Percentiles rank a stretch among this genome's conserved stretches.
Evolutionary conservation across 2,888 invertebrate species (phyloP).

Genomic region (Tridacna crocea): DNA sequence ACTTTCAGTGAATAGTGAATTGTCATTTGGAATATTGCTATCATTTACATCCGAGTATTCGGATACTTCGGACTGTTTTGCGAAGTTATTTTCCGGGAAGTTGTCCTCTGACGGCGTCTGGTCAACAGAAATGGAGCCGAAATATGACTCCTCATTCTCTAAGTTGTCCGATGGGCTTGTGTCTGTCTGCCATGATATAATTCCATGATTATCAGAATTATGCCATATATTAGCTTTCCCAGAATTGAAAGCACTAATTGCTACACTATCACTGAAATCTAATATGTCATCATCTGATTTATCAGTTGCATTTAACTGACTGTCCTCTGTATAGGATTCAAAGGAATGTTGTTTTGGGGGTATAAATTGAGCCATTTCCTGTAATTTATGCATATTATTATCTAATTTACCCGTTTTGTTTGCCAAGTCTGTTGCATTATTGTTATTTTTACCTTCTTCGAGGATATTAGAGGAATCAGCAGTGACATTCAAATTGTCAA

Average conservation of each 20-base stretch:
- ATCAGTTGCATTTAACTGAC: constrained; percentile 67
- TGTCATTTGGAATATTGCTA: constrained; percentile 20
- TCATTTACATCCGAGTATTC: constrained; percentile 27
- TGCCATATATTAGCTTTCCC: constrained; percentile 71
- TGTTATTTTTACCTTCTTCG: constrained; percentile 33
- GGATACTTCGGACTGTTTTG: constrained; percentile 22
- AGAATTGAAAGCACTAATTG: constrained; percentile 61
- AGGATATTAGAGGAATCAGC: constrained; percentile 23
- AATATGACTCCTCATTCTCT: constrained; percentile 70
- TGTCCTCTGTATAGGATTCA: constrained; percentile 63
- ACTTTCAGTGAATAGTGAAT: constrained; percentile 9
- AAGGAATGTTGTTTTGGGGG: constrained; percentile 57
- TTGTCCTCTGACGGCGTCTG: constrained; percentile 70
- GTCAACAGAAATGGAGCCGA: constrained; percentile 71
- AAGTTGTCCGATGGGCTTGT: constrained; percentile 79
- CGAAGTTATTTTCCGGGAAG: constrained; percentile 22
- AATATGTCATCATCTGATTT: constrained; percentile 73
- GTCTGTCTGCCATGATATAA: constrained; percentile 73
- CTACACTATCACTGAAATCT: constrained; percentile 75
- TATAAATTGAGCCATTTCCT: constrained; percentile 26
- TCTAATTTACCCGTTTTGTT: constrained; percentile 57
- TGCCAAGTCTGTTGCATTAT: constrained; percentile 42
- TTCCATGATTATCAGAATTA: constrained; percentile 61
- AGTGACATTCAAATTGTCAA: constrained; percentile 55
- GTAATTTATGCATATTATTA: constrained; percentile 49